Base-by-base conservation (phyloP, 2,797 vertebrate genomes). In the Acipenser transmontanus region DNA sequence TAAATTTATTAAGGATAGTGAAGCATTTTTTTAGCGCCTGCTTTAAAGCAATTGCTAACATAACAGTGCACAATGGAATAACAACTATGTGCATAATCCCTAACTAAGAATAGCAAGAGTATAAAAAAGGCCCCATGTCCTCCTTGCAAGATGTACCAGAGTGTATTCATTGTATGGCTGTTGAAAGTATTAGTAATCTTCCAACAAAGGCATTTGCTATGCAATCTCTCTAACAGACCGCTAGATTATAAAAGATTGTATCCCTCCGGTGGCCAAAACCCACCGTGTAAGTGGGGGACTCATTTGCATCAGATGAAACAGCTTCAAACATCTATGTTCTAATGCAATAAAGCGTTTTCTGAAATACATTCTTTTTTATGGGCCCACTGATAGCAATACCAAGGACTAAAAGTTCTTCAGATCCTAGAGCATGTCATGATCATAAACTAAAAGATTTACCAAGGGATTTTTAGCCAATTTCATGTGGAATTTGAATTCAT, bases 1-100 rank as follows among this genome's bases (percentile, higher is more conserved):
- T 34, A 34, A 34, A 34, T 34, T 34, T 34, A 34, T 4, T 34
- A 34, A 34, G 34, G 34, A 34, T 34, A 34, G 34, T 34, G 34
- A 34, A 34, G 34, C 34, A 4, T 34, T 34, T 34, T 34, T 34
- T 34, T 34, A 34, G 34, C 34, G 3, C 34, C 34, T 34, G 84
- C 81, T 81, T 81, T 66, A 78, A 80, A 61, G 86, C 86, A 87
- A 87, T 88, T 82, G 85, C 80, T 67, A 73, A 81, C 73, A 84
- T 85, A 82, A 84, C 68, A 73, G 74, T 76, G 76, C 84, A 77
- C 71, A 92, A 89, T 88, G 76, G 84, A 85, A 83, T 84, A 88
- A 87, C 88, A 91, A 89, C 82, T 78, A 76, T 7, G 76, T 78
- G 78, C 83, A 78, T 84, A 91, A 91, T 89, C 89, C 85, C 65